Conservation (phyloP, 1,140 invertebrate species). For the Mylabris phalerata region DNA sequence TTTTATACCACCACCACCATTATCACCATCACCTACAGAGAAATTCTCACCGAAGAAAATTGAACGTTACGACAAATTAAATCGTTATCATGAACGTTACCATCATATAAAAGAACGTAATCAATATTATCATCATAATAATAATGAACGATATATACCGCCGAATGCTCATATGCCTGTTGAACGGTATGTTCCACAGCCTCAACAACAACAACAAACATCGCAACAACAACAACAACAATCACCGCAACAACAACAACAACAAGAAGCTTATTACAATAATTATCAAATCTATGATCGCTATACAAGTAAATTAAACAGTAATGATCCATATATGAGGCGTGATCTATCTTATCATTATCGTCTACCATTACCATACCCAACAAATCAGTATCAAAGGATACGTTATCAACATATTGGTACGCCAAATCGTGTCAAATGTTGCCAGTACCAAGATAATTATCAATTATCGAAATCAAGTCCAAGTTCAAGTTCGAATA, state of each 20-base stretch:
- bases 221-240: background rate
- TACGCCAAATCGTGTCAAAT: conserved; percentile 36
- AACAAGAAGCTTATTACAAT: conserved; percentile 36
- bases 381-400: conserved; percentile 33
- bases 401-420: conserved; percentile 33
- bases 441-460: conserved; percentile 36
- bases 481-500: conserved; percentile 46
- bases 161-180: conserved; percentile 62
- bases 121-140: conserved; percentile 26
- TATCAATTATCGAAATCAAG: conserved; percentile 40
- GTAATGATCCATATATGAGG: conserved; percentile 53
- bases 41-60: conserved; percentile 29
- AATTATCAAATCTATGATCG: conserved; percentile 33
- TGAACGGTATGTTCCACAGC: conserved; percentile 55
- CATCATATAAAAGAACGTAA: conserved; percentile 15
- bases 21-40: conserved; percentile 38
- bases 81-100: conserved; percentile 25
- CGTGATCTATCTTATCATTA: conserved; percentile 55
- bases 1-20: conserved; percentile 38
- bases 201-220: conserved; percentile 14
- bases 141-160: conserved; percentile 48
- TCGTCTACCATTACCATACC: conserved; percentile 46
- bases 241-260: conserved; percentile 13
- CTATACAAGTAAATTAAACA: conserved; percentile 38
- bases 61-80: conserved; percentile 27